Percentiles rank a stretch among this genome's conserved stretches.
Evolutionary conservation across 2,797 vertebrate genomes (phyloP).

Genomic region (Clarias laeviceps): DNA sequence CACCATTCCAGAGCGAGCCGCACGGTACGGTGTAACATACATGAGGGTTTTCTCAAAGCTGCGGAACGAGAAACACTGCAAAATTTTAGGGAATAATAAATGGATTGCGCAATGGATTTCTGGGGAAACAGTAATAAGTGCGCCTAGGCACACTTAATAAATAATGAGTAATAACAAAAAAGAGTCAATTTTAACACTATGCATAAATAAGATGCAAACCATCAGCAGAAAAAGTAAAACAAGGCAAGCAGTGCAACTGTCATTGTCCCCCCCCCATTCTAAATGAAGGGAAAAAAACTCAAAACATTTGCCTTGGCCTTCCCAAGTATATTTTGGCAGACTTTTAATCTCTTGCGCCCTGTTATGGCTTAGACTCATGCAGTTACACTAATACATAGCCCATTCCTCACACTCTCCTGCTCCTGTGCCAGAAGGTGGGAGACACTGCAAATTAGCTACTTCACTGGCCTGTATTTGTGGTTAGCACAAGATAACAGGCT

Average conservation of each 20-base stretch:
- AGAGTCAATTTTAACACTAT: not conserved
- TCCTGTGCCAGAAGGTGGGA: conserved; percentile 22
- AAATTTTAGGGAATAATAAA: no score
- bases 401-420: not conserved
- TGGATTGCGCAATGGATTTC: no score
- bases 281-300: not conserved
- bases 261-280: not conserved
- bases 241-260: not conserved
- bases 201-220: not conserved
- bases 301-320: conserved; percentile 2
- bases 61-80: no score
- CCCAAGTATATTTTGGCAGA: conserved; percentile 16
- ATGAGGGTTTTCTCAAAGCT: no score
- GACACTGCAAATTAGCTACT: conserved; percentile 39
- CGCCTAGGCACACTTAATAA: no score
- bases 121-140: no score
- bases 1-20: no score
- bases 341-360: conserved; percentile 18
- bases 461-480: conserved; percentile 18
- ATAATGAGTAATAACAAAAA: not conserved
- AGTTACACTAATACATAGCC: conserved; percentile 27
- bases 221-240: not conserved
- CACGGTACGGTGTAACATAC: no score
- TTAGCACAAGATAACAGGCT: not conserved
- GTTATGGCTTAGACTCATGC: conserved; percentile 13